Evolutionary conservation across 1,140 invertebrate species (phyloP), one percentile per base, ranked within the genome.

Genomic region (Bombyx mandarina): DNA sequence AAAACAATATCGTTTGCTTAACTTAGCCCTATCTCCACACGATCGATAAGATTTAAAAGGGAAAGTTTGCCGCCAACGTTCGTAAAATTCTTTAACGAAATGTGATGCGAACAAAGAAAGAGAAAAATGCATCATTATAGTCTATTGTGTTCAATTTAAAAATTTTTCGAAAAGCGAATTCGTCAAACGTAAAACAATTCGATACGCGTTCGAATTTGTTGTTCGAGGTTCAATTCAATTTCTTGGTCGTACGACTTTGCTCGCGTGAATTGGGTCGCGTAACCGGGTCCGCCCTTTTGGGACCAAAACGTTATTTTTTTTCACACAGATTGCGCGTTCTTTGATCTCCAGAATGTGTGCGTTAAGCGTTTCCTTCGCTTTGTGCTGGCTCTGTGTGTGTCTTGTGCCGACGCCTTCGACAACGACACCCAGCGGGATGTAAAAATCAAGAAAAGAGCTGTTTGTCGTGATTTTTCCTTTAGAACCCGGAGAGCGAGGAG

Each of bases 141-240:
- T 69, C 82, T 83, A 87, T 87, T 85, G 83, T 87, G 71, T 73
- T 73, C 69, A 75, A 83, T 84, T 83, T 78, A 61, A 81, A 83
- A 84, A 18, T 18, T 80, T 84, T 87, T 79, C 65, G 57, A 84
- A 83, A 83, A 82, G 76, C 75, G 80, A 85, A 85, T 81, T 79
- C 80, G 80, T 79, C 82, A 82, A 87, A 84, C 79, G 78, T 87
- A 87, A 87, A 87, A 87, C 83, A 87, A 87, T 87, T 87, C 83
- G 83, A 87, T 82, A 87, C 83, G 83, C 82, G 76, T 86, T 80
- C 70, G 79, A 83, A 79, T 86, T 83, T 81, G 83, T 84, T 83
- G 81, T 83, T 82, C 66, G 77, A 64, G 61, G 71, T 79, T 83
- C 83, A 85, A 85, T 85, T 85, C 80, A 80, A 85, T 87, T 87